Percentiles rank a stretch among this genome's conserved stretches.
These are phyloP conservation scores for Epinephelus malabaricus DNA, from an alignment of 2,797 vertebrate species.

Conservation along the genomic window DNA sequence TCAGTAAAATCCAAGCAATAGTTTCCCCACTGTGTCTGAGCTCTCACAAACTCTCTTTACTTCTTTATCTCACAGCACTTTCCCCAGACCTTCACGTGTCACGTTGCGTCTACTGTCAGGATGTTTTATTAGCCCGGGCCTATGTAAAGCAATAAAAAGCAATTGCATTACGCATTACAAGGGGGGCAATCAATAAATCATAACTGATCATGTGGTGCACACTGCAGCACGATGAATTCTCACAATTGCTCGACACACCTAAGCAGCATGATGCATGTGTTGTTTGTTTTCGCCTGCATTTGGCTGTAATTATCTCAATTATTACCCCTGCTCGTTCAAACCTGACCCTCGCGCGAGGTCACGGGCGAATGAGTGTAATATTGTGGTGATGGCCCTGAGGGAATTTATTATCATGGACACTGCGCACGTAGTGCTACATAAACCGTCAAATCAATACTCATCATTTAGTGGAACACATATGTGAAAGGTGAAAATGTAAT, in stretches of 20 bases:
- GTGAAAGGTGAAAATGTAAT: conserved; percentile 72
- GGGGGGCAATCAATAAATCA: conserved; percentile 81
- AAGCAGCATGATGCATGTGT: conserved; percentile 42
- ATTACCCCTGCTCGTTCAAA: conserved; percentile 50
- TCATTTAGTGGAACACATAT: conserved; percentile 68
- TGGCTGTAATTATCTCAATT: conserved; percentile 74
- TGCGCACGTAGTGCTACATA: conserved; percentile 41
- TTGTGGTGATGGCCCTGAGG: conserved; percentile 27
- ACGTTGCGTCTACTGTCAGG: conserved; percentile 41
- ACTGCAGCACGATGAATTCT: conserved; percentile 45
- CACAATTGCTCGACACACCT: conserved; percentile 9
- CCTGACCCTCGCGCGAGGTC: conserved; percentile 48
- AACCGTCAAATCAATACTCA: conserved; percentile 69
- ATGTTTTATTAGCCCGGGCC: conserved; percentile 77
- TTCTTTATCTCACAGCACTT: conserved; percentile 54
- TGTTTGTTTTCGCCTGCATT: conserved; percentile 62
- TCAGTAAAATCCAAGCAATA: not conserved
- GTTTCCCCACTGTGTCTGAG: conserved; percentile 16
- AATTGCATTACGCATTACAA: conserved; percentile 76
- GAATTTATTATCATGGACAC: conserved; percentile 56
- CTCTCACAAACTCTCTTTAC: conserved; percentile 8
- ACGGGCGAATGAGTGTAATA: conserved; percentile 34
- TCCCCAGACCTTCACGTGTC: conserved; percentile 50
- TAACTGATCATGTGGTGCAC: conserved; percentile 57
- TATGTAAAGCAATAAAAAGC: conserved; percentile 83